Evolutionary conservation across 2,888 invertebrate species (phyloP).

Genomic region (Agrochola circellaris): DNA sequence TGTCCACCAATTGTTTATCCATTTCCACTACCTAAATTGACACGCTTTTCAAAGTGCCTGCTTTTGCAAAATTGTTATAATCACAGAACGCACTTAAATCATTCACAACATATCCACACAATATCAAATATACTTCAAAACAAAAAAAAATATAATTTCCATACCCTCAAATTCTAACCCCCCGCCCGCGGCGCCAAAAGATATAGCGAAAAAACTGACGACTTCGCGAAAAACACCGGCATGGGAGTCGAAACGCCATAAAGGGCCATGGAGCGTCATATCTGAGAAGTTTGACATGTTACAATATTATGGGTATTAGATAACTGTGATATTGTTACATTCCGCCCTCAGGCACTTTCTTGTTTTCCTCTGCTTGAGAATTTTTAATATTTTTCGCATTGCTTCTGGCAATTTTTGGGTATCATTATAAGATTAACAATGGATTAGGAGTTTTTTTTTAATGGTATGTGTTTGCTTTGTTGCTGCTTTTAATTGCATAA

Average conservation of each 20-base stretch:
- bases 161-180: constrained; percentile 38
- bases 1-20: too few species aligned
- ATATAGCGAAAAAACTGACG: constrained; percentile 63
- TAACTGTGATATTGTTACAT: constrained; percentile 79
- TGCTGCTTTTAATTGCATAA: constrained; percentile 49
- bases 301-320: constrained; percentile 88
- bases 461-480: constrained; percentile 32
- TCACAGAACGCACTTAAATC: background rate
- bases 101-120: background rate
- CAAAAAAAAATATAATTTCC: constrained; percentile 43
- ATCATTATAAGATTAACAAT: constrained; percentile 65
- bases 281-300: constrained; percentile 87
- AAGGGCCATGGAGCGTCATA: constrained; percentile 79
- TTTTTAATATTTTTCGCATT: constrained; percentile 73
- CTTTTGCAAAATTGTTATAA: background rate
- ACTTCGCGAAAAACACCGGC: constrained; percentile 73
- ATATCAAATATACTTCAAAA: constrained; percentile 36
- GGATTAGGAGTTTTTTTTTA: constrained; percentile 45
- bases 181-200: constrained; percentile 37
- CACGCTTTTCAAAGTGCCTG: background rate
- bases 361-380: constrained; percentile 69
- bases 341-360: constrained; percentile 63
- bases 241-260: constrained; percentile 75
- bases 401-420: constrained; percentile 65
- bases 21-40: background rate